Percentiles rank a stretch among this genome's conserved stretches.
Evolutionary conservation across 2,113 vertebrate genomes (phyloP).

Genomic region (Chlamydotis undulata): DNA sequence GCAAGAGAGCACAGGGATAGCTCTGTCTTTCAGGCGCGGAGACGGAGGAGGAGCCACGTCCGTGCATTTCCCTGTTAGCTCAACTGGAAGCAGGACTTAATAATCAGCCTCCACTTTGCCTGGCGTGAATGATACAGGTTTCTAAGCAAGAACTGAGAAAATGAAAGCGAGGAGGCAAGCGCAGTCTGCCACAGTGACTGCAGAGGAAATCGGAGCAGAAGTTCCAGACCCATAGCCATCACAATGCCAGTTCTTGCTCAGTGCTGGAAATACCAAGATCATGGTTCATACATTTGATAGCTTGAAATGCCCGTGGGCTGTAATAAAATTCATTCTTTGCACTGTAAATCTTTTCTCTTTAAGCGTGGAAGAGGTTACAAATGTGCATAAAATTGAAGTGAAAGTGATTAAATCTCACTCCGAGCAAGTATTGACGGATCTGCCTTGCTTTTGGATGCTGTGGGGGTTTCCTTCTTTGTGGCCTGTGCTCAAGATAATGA

Average conservation of each 20-base stretch:
- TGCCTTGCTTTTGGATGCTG: background rate
- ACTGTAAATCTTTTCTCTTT: slow-evolving; percentile 41
- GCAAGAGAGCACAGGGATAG: background rate
- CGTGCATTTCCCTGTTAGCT: background rate
- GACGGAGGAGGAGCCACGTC: background rate
- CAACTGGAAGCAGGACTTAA: background rate
- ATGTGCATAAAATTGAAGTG: slow-evolving; percentile 52
- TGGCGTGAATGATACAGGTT: background rate
- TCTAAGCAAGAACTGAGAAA: background rate
- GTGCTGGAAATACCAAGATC: background rate
- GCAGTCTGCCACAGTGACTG: background rate
- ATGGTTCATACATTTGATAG: background rate
- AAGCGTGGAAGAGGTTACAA: slow-evolving; percentile 53
- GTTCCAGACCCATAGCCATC: background rate
- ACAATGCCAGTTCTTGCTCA: background rate
- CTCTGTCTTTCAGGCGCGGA: background rate
- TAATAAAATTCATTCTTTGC: background rate
- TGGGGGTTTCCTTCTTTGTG: background rate
- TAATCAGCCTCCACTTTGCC: background rate
- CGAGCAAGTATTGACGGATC: slow-evolving; percentile 28
- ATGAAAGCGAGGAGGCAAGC: background rate
- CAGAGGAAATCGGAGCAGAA: background rate
- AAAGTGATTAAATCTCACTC: slow-evolving; percentile 51
- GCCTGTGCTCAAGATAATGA: slow-evolving; percentile 25
- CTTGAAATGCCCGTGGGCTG: slow-evolving; percentile 7